A percentile compares a stretch with the other conserved stretches of the same genome.
Evolutionary conservation across 2,113 vertebrate species (phyloP).

Genomic region (Thamnaconus septentrionalis): DNA sequence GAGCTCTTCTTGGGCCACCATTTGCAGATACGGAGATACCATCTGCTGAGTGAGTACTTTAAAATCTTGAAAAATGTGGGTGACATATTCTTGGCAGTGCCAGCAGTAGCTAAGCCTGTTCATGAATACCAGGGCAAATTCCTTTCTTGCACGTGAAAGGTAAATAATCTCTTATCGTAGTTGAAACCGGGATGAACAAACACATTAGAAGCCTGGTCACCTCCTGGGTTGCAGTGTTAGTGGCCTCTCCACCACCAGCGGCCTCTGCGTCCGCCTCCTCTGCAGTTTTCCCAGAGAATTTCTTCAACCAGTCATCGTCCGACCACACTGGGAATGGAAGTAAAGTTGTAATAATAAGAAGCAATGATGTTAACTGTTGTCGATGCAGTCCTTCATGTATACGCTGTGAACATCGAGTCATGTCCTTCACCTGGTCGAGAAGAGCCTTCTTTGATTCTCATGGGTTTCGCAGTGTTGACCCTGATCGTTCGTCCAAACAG

Average conservation of each 20-base stretch:
- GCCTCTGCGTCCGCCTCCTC: conserved; percentile 86
- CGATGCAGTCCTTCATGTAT: not conserved
- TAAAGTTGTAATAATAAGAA: not conserved
- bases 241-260: conserved; percentile 72
- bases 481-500: conserved; percentile 94
- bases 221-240: conserved; percentile 79
- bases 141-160: too few species aligned
- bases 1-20: too few species aligned
- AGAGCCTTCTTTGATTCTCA: conserved; percentile 96
- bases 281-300: conserved; percentile 92
- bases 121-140: too few species aligned
- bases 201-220: conserved; percentile 54
- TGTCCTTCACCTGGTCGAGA: conserved; percentile 86
- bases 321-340: conserved; percentile 86
- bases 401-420: not conserved
- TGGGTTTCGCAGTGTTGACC: conserved; percentile 95
- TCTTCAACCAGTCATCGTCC: conserved; percentile 98
- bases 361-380: not conserved
- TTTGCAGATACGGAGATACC: too few species aligned
- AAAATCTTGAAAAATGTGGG: too few species aligned
- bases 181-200: not conserved
- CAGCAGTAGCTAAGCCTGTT: too few species aligned
- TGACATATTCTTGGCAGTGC: too few species aligned
- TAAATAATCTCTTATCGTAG: too few species aligned
- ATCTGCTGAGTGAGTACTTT: too few species aligned